Evolutionary conservation across 2,113 vertebrate species (phyloP).

Genomic region (Hypanus sabinus): DNA sequence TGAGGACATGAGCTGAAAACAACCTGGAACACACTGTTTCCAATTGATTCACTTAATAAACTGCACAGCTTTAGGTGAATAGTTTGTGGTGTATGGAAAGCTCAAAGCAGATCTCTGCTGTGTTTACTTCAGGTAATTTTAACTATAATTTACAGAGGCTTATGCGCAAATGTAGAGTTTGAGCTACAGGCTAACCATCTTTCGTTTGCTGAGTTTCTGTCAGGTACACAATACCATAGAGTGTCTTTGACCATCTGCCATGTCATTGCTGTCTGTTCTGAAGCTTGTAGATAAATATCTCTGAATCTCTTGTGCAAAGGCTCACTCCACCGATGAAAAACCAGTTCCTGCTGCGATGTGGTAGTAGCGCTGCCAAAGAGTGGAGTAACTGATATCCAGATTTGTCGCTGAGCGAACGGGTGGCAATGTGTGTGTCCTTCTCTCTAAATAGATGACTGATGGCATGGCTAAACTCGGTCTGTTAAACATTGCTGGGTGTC

Average conservation of each 20-base stretch:
- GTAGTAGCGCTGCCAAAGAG: not conserved
- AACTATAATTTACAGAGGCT: not conserved
- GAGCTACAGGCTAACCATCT: too few species aligned
- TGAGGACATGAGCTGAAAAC: not conserved
- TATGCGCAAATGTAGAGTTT: not conserved
- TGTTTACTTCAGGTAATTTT: not conserved
- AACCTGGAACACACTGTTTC: not conserved
- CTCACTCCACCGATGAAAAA: not conserved
- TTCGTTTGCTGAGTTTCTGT: not conserved
- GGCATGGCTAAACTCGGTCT: not conserved
- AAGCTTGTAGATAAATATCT: not conserved
- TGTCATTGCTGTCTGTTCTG: not conserved
- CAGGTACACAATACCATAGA: not conserved
- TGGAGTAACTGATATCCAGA: not conserved
- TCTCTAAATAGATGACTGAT: slow-evolving; percentile 1
- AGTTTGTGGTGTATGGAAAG: not conserved
- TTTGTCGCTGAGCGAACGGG: not conserved
- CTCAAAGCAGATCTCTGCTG: not conserved
- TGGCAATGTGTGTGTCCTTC: not conserved
- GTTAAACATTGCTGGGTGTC: slow-evolving; percentile 22
- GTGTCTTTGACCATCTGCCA: slow-evolving; percentile 7
- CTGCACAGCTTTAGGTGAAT: not conserved
- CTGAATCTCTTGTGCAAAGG: not conserved
- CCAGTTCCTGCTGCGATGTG: not conserved
- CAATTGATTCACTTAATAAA: not conserved